Evolutionary conservation across 2,113 vertebrate species (phyloP), one percentile per base, ranked within the genome.

Genomic region (Crocuta crocuta): DNA sequence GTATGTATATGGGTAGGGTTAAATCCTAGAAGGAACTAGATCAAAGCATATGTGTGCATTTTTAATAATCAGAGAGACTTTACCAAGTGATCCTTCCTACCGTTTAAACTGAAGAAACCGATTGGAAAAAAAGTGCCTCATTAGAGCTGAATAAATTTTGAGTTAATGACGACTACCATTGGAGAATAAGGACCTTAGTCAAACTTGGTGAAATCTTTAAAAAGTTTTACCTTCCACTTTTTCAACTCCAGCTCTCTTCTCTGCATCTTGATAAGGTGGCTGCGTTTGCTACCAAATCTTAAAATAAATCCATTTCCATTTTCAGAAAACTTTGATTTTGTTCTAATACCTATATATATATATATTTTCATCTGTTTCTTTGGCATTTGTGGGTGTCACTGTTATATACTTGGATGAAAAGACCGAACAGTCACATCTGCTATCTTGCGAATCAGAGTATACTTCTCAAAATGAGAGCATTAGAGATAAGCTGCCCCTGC

Each of bases 221-320:
- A 48, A 95, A 86, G 39, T 94, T 97, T 86, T 70, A 35, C 65
- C 33, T 76, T 90, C 84, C 39, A 74, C 80, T 96, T 96, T 96
- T 78, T 84, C 87, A 87, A 93, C 63, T 95, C 45, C 33, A 82
- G 21, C 33, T 93, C 55, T 84, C 83, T 76, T 82, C n/a, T 78
- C 35, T 97, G 63, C 65, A 84, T 81, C 70, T 61, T 93, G 76
- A 91, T 95, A 90, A 97, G 58, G 31, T 50, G 35, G 7, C 58
- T 94, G 23, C 16, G 76, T 92, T 95, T 81, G 78, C 68, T 68
- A 28, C 9, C 82, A 90, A 95, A 95, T 79, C 84, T 66, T 82
- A 89, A 97, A 97, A 94, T 95, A 95, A 58, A 93, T 88, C 28
- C 80, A 96, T 98, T 96, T 97, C 79, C 84, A 88, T 95, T 95